Base-by-base conservation (phyloP, 2,113 vertebrate genomes). In the Narcine bancroftii region DNA sequence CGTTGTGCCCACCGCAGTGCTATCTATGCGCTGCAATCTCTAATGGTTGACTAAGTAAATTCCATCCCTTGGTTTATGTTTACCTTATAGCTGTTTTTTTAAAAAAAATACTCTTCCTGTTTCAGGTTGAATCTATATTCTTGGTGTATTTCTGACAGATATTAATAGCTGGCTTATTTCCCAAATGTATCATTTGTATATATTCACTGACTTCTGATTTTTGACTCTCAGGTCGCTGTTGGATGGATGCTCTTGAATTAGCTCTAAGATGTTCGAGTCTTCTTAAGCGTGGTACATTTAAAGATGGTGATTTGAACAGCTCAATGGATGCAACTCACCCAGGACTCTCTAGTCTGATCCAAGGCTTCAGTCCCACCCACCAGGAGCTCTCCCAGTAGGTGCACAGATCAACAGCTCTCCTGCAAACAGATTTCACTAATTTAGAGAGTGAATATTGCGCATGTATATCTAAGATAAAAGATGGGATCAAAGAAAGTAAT, bases 221-320 rank as follows among this genome's bases (percentile, higher is more conserved):
- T 72, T 47, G 92, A 53, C 92, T 93, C 17, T 60, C n/a, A 99
- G 98, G 99, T 45, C 97, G 98, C 13, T 99, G 98, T 94, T 99
- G 99, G 99, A 96, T 99, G 96, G 99, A 99, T 60, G 98, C 98
- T 93, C 94, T 99, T 93, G 99, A 99, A 94, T 94, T 99, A 94
- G 97, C 99, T 9, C 95, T 99, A 26, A 97, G 98, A 93, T 98
- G 98, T 94, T 99, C 97, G 93, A 98, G 97, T 93, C 97, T 99
- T 91, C 98, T 97, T 93, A 96, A 97, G 92, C 96, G 97, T 94
- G 96, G 96, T 69, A 73, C 96, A n/a, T 94, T 96, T 93, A 98
- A 97, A 94, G 95, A 96, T 89, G 97, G 95, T 71, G 98, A 99
- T 2, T 93, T 96, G 17, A 96, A 96, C 93, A 95, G 95, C 19